Base-by-base conservation (phyloP, 2,888 invertebrate genomes). In the Malthinus flaveolus region DNA sequence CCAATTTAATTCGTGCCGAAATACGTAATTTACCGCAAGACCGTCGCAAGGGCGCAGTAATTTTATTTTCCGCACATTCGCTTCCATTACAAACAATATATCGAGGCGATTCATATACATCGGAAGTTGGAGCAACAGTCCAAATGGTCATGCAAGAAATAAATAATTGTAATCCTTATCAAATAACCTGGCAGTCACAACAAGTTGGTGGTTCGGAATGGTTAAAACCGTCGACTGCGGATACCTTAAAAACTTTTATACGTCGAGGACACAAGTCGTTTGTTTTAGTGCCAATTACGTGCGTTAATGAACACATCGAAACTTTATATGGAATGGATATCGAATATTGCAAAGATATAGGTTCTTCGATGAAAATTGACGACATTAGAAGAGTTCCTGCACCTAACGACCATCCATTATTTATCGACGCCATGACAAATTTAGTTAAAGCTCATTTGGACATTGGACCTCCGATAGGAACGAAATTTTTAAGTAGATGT, bases 251-350 rank as follows among this genome's bases (percentile, higher is more conserved):
- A 81, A 88, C 86, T 0, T 91, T 94, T 73, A 91, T 89, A 0
- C 88, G 89, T 66, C 88, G 91, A 75, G 95, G 95, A 0, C 84
- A 85, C 59, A 94, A 91, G 71, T 88, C 94, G 73, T 86, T 97
- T 62, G 84, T 98, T 12, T 76, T 98, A 23, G 95, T 98, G 0
- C 97, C 97, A 0, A 93, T 98, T 67, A 96, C 97, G 9, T 98
- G 97, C 78, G 95, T 96, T 0, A 97, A 95, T 74, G 97, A 98
- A 72, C 97, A 97, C 74, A 97, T 97, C 56, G 97, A 98, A 76
- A 98, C 97, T 0, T 79, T 97, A n/a, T 97, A 95, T 74, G 97
- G 97, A 75, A 77, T 98, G 81, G 97, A 98, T 73, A 94, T 97
- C 52, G 97, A 97, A 74, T 97, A 97, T 74, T 93, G 93, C 55